Percentiles rank a stretch among this genome's conserved stretches.
Evolutionary conservation across 2,113 vertebrate genomes (phyloP).

Genomic region (Pygoscelis adeliae): DNA sequence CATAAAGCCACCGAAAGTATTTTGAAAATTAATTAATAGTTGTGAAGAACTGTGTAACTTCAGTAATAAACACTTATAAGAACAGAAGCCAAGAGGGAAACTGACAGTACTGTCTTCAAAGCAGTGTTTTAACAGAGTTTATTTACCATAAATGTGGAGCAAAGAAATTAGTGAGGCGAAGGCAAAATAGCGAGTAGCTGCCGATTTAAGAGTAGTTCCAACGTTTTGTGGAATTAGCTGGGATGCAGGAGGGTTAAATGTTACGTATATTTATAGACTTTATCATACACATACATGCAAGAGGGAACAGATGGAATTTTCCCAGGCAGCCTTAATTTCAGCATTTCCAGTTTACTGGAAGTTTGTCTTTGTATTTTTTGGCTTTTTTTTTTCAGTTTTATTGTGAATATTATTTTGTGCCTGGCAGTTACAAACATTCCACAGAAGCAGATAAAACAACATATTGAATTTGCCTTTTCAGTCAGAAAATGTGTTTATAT

Average conservation of each 20-base stretch:
- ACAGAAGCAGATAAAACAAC: not conserved
- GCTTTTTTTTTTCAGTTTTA: not conserved
- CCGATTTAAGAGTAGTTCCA: not conserved
- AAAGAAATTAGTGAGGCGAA: not conserved
- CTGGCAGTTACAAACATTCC: not conserved
- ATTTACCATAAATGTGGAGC: not conserved
- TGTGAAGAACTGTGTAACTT: not conserved
- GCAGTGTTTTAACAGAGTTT: not conserved
- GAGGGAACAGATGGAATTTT: not conserved
- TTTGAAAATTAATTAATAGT: not conserved
- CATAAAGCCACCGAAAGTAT: not conserved
- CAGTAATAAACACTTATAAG: not conserved
- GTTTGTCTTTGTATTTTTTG: not conserved
- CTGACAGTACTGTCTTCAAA: not conserved
- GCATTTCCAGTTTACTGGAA: not conserved
- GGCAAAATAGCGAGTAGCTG: not conserved
- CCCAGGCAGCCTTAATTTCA: not conserved
- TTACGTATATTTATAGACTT: not conserved
- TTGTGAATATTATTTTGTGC: not conserved
- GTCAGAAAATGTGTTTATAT: not conserved
- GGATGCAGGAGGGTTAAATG: not conserved
- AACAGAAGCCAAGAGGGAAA: not conserved
- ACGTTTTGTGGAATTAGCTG: not conserved
- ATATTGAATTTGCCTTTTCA: not conserved
- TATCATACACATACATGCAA: not conserved